A percentile compares a stretch with the other conserved stretches of the same genome.
These are phyloP conservation scores for Drosophila erecta DNA, from an alignment of 1,140 invertebrate species.

Conservation along the genomic window DNA sequence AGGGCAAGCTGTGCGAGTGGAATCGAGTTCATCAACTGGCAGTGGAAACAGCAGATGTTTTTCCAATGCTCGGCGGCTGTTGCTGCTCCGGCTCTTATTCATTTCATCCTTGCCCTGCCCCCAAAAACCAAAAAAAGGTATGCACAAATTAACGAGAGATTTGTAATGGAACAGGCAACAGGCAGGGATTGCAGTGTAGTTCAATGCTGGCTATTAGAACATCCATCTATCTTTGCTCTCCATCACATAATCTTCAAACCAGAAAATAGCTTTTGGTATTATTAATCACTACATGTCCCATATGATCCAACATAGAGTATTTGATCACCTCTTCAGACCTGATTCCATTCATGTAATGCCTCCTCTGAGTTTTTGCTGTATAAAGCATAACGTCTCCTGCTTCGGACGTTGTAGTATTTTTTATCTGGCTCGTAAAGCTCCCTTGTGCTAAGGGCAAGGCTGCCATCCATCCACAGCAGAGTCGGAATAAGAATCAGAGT, in stretches of 20 bases:
- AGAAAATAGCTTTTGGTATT: too few relatives aligned
- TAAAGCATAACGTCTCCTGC: conserved; percentile 74
- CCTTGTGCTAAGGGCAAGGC: conserved; percentile 56
- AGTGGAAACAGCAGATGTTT: conserved; percentile 72
- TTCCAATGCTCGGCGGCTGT: conserved; percentile 79
- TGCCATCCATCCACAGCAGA: conserved; percentile 33
- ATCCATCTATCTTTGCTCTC: too few relatives aligned
- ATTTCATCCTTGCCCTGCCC: conserved; percentile 8
- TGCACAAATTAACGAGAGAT: conserved; percentile 33
- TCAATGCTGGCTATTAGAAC: not conserved
- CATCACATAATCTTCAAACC: too few relatives aligned
- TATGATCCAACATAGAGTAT: conserved; percentile 5
- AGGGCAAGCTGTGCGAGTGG: conserved; percentile 27
- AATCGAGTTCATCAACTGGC: conserved; percentile 82
- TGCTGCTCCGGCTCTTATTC: conserved; percentile 43
- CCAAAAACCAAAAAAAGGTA: conserved; percentile 8
- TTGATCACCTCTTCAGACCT: not conserved
- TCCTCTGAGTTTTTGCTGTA: conserved; percentile 62
- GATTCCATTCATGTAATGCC: conserved; percentile 20
- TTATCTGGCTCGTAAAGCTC: conserved; percentile 22
- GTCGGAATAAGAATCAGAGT: conserved; percentile 35
- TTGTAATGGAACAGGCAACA: conserved; percentile 32
- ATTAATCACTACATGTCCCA: too few relatives aligned
- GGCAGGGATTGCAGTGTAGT: not conserved
- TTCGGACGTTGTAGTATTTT: conserved; percentile 19